phyloP scores from a whole-genome alignment of 2,888 invertebrate genomes.

The Calliphora vomitoria region DNA sequence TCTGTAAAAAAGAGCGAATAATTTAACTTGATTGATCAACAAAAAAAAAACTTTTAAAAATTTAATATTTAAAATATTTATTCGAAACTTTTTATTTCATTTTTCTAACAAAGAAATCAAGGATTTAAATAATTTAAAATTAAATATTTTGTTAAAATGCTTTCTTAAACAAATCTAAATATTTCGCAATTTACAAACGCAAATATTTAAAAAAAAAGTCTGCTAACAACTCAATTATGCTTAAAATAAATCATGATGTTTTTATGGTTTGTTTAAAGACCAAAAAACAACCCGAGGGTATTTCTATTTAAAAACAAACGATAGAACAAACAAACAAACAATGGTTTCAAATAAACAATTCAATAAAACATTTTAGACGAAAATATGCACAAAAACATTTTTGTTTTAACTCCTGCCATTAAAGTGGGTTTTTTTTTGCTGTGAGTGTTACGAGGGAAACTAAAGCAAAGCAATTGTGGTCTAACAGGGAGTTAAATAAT shows the following conservation, averaged over 20 bases:
- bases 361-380: slow-evolving; percentile 64
- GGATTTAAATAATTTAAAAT: not conserved
- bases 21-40: too few relatives aligned
- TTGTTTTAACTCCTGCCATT: slow-evolving; percentile 50
- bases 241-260: slow-evolving; percentile 65
- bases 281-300: slow-evolving; percentile 36
- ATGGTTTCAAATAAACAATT: slow-evolving; percentile 64
- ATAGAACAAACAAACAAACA: slow-evolving; percentile 45
- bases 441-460: slow-evolving; percentile 29
- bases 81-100: too few relatives aligned
- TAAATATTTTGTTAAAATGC: not conserved
- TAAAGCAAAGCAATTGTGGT: slow-evolving; percentile 66
- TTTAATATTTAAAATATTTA: too few relatives aligned
- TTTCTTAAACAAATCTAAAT: slow-evolving; percentile 11
- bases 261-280: slow-evolving; percentile 36
- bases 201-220: slow-evolving; percentile 50
- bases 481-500: slow-evolving; percentile 17
- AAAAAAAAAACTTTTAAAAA: too few relatives aligned
- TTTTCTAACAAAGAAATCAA: too few relatives aligned
- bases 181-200: slow-evolving; percentile 48
- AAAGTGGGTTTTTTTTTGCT: slow-evolving; percentile 27
- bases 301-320: slow-evolving; percentile 44
- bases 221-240: slow-evolving; percentile 72
- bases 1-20: too few relatives aligned
- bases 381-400: slow-evolving; percentile 62